These are phyloP conservation scores for Drosophila mayri DNA, from an alignment of 1,140 invertebrate species.

Conservation along the genomic window DNA sequence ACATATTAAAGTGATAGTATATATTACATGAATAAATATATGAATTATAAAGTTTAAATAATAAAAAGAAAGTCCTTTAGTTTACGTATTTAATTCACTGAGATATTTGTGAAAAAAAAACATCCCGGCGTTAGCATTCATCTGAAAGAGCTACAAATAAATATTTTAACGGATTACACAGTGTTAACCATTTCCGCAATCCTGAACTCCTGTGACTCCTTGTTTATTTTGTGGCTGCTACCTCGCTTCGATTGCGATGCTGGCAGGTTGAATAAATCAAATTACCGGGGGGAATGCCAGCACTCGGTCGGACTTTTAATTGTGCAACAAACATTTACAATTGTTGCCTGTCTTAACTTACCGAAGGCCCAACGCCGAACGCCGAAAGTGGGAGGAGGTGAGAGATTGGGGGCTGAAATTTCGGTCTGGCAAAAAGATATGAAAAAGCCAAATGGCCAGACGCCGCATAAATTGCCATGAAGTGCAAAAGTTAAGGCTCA, in stretches of 20 bases:
- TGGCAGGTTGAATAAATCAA: conserved; percentile 71
- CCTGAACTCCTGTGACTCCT: background rate
- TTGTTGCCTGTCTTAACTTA: conserved; percentile 79
- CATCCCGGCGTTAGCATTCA: background rate
- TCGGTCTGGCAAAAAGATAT: conserved; percentile 59
- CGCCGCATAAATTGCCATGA: conserved; percentile 74
- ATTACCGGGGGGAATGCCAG: conserved; percentile 65
- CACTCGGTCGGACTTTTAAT: conserved; percentile 71
- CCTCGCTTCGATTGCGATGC: conserved; percentile 28
- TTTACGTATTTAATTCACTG: background rate
- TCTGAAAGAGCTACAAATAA: background rate
- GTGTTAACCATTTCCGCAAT: conserved; percentile 26
- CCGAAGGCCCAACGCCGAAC: conserved; percentile 28
- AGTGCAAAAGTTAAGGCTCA: conserved; percentile 83
- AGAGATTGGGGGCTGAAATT: conserved; percentile 35
- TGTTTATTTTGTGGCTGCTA: conserved; percentile 41
- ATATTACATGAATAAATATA: too few relatives aligned
- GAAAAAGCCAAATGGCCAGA: conserved; percentile 63
- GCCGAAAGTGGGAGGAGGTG: background rate
- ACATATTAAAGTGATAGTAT: too few relatives aligned
- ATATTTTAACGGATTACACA: conserved; percentile 18
- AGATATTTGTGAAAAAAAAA: background rate
- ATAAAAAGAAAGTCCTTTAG: too few relatives aligned
- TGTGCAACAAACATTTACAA: conserved; percentile 81
- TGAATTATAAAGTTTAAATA: too few relatives aligned